phyloP scores from a whole-genome alignment of 2,888 invertebrate species.

The Invenusta paracnida region DNA sequence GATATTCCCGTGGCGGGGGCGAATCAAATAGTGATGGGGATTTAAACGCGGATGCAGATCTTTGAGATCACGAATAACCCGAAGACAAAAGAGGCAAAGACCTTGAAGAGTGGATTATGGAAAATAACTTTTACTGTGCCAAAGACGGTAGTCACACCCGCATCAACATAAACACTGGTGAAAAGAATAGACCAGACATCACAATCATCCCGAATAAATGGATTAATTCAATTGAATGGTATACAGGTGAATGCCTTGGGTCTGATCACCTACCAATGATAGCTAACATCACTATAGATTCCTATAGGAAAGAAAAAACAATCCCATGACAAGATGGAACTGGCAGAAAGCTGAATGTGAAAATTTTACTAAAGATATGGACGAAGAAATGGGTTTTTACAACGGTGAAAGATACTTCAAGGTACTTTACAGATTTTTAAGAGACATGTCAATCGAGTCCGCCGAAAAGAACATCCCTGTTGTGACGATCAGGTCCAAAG shows the following conservation, averaged over 20 bases:
- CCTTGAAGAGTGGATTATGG: too few relatives aligned
- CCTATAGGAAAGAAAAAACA: not conserved
- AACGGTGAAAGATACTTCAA: not conserved
- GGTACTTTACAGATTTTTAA: not conserved
- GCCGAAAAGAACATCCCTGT: not conserved
- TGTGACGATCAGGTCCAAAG: not conserved
- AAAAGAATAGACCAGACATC: not conserved
- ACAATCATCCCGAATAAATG: not conserved
- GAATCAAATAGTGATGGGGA: not conserved
- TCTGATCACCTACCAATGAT: not conserved
- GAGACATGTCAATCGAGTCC: not conserved
- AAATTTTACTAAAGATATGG: not conserved
- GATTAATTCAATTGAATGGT: not conserved
- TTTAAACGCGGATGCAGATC: not conserved
- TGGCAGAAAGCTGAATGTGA: not conserved
- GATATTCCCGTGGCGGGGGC: not conserved
- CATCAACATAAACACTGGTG: too few relatives aligned
- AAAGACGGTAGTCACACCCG: too few relatives aligned
- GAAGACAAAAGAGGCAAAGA: too few relatives aligned
- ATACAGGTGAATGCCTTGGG: too few relatives aligned
- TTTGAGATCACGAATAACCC: not conserved
- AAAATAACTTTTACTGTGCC: too few relatives aligned
- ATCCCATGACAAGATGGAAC: not conserved
- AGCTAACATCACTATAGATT: too few relatives aligned
- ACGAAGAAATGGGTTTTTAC: not conserved